phyloP scores from a whole-genome alignment of 2,113 vertebrate genomes.

The Promerops cafer region DNA sequence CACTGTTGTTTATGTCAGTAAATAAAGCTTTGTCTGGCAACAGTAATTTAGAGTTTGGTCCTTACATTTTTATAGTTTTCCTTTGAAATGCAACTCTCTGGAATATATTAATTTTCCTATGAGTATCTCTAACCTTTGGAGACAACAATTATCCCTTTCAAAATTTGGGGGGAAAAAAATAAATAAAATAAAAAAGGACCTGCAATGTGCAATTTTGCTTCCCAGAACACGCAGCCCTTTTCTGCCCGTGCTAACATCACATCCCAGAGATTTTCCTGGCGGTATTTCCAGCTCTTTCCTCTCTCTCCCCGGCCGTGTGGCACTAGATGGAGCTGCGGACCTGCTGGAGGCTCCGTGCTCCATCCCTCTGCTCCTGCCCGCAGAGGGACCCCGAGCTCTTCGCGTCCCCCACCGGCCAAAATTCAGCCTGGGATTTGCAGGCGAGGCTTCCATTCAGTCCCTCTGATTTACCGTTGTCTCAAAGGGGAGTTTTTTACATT shows the following conservation, averaged over 20 bases:
- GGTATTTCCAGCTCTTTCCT: fast-evolving
- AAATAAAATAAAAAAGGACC: background rate
- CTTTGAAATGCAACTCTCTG: background rate
- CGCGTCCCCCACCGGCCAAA: fast-evolving
- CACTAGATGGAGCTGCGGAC: conserved; percentile 26
- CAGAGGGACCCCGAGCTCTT: conserved; percentile 9
- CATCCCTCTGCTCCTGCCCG: background rate
- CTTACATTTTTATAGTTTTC: background rate
- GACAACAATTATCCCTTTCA: background rate
- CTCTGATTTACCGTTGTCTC: fast-evolving
- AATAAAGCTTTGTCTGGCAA: background rate
- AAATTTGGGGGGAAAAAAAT: fast-evolving
- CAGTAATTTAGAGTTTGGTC: background rate
- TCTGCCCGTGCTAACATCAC: background rate
- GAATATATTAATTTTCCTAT: background rate
- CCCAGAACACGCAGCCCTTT: background rate
- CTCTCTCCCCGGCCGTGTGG: fast-evolving
- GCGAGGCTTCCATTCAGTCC: fast-evolving
- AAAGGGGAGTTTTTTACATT: fast-evolving
- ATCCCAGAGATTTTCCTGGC: background rate
- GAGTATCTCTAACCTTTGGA: too few species aligned
- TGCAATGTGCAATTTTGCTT: fast-evolving
- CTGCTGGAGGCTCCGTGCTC: fast-evolving
- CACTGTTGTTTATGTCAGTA: background rate
- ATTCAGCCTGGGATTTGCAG: background rate